phyloP scores from a whole-genome alignment of 2,888 invertebrate species.

The Bimastos eiseni region DNA sequence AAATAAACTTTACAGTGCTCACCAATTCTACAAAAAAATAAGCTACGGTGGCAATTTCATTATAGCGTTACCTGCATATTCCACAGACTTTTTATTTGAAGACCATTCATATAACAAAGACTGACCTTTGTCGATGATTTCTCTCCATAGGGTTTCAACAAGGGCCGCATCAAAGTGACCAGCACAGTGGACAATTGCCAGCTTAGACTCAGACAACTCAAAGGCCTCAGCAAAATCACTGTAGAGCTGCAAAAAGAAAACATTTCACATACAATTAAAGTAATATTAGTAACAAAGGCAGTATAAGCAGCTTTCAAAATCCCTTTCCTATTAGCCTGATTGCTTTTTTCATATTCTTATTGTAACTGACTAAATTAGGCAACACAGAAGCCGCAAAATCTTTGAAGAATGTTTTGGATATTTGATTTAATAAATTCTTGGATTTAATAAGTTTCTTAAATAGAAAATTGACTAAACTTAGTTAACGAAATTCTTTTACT shows the following conservation, averaged over 20 bases:
- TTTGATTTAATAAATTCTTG: too few species aligned
- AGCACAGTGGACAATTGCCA: conserved; percentile 91
- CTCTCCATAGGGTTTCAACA: conserved; percentile 88
- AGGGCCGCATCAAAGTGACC: conserved; percentile 85
- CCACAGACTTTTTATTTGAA: too few species aligned
- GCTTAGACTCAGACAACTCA: conserved; percentile 87
- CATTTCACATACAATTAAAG: neutral
- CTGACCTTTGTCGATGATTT: conserved; percentile 69
- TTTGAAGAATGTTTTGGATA: too few species aligned
- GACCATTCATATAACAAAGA: neutral
- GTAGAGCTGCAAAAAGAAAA: conserved; percentile 70
- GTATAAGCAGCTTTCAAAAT: neutral
- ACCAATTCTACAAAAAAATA: neutral
- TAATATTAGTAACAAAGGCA: neutral
- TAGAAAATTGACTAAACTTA: neutral
- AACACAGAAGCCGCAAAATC: neutral
- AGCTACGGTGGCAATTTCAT: neutral
- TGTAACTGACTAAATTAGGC: neutral
- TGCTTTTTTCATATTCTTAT: neutral
- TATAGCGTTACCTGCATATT: too few species aligned
- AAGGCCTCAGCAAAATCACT: conserved; percentile 89
- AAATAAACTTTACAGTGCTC: too few species aligned
- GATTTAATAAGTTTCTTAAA: too few species aligned
- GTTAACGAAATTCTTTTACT: neutral
- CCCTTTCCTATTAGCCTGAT: neutral